Base-by-base conservation (phyloP, 2,113 vertebrate genomes). In the Apeltes quadracus region DNA sequence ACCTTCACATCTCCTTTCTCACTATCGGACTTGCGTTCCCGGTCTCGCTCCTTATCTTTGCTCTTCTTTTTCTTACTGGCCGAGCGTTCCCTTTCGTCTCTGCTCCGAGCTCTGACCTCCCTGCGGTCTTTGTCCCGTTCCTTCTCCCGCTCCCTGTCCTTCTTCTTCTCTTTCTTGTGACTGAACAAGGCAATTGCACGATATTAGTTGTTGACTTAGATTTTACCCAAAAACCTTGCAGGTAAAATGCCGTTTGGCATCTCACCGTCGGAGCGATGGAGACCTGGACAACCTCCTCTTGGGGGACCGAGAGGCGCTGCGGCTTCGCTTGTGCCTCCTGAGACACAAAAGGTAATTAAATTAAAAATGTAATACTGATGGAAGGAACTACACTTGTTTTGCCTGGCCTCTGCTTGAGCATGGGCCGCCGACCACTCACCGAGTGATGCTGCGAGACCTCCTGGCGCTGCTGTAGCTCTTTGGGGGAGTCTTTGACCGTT, bases 91-190 rank as follows among this genome's bases (percentile, higher is more conserved):
- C 95, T 88, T 87, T 97, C 96, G 2, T 97, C 96, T 68, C 95
- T 90, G 72, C 91, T 94, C 38, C 95, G 92, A 74, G 96, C 96
- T 82, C 90, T 75, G 56, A 90, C 93, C 43, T 94, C 93, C 32
- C 32, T 34, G 32, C 32, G 32, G 32, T 34, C 32, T 34, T 6
- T 34, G 32, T 34, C 32, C 69, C 43, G 43, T 5, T 34, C 32
- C 72, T 89, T 88, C 69, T 96, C 64, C 15, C 50, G 12, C 22
- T 97, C 97, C 65, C 96, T 86, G 29, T 98, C 97, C 79, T 98
- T 98, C 93, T 98, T 98, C 81, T 98, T 99, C 62, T 99, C 98
- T 41, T 99, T 99, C 94, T 99, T 99, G 84, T 99, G 97, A 66
- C 97, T 99, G 29, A 71, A 70, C 5, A 25, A 1, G 20, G 63